phyloP scores from a whole-genome alignment of 2,888 invertebrate species.

The Chydorus sphaericus region DNA sequence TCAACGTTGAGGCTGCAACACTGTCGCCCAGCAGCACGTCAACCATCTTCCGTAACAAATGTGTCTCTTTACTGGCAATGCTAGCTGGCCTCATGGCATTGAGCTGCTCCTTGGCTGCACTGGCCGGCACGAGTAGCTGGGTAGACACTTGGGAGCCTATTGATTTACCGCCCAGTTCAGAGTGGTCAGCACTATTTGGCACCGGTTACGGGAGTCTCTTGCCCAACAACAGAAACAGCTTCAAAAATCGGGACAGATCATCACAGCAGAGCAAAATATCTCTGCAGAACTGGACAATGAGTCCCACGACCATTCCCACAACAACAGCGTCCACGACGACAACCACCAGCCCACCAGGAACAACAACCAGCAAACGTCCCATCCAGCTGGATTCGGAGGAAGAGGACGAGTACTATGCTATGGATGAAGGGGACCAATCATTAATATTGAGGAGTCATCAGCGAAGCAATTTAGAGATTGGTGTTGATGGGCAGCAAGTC shows the following conservation, averaged over 20 bases:
- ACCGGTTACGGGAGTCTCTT: conserved; percentile 10
- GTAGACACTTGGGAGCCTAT: conserved; percentile 15
- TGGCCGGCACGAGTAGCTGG: conserved; percentile 11
- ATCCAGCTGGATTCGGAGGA: neutral
- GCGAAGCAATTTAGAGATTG: neutral
- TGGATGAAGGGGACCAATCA: neutral
- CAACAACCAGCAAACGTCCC: neutral
- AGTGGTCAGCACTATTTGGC: conserved; percentile 5
- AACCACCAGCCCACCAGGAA: neutral
- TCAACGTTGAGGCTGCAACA: too few relatives aligned
- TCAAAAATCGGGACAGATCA: neutral
- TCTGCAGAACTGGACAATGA: neutral
- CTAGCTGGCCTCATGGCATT: conserved; percentile 7
- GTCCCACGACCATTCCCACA: neutral
- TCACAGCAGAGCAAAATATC: neutral
- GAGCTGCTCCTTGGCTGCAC: conserved; percentile 6
- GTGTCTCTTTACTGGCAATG: conserved; percentile 4
- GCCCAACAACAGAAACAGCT: neutral
- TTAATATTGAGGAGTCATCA: neutral
- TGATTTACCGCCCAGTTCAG: neutral
- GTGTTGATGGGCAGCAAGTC: neutral
- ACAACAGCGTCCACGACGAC: neutral
- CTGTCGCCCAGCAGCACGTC: too few relatives aligned
- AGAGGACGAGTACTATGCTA: neutral
- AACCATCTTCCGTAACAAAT: neutral